phyloP scores from a whole-genome alignment of 2,113 vertebrate genomes.

The Lagenorhynchus albirostris region DNA sequence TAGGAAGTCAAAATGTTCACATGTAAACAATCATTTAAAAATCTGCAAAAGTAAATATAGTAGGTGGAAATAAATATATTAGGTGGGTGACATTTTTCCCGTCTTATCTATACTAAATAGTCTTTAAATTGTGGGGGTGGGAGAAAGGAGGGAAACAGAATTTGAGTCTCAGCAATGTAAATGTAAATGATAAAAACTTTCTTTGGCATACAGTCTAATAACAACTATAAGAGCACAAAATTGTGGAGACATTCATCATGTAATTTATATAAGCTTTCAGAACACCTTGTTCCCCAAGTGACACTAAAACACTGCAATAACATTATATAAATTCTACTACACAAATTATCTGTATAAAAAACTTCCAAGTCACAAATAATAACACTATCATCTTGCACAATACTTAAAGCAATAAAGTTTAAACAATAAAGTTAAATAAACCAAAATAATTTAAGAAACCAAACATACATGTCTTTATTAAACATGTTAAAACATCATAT shows the following conservation, averaged over 20 bases:
- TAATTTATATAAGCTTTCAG: background rate
- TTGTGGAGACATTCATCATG: background rate
- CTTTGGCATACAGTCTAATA: background rate
- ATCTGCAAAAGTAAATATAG: background rate
- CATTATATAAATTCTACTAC: background rate
- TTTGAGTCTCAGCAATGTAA: background rate
- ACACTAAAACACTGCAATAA: background rate
- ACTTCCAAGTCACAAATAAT: background rate
- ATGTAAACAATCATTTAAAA: background rate
- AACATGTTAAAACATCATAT: background rate
- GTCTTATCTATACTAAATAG: background rate
- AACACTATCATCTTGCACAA: background rate
- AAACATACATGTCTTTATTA: background rate
- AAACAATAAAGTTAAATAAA: background rate
- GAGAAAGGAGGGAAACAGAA: background rate
- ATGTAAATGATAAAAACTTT: background rate
- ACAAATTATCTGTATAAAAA: background rate
- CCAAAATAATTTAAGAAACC: background rate
- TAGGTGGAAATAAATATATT: background rate
- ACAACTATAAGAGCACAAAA: background rate
- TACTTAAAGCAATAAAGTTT: constrained; percentile 1
- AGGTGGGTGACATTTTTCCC: background rate
- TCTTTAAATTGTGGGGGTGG: background rate
- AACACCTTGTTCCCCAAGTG: background rate
- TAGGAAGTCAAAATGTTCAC: background rate